Evolutionary conservation across 1,140 invertebrate genomes (phyloP).

Genomic region (Notospermus geniculatus): DNA sequence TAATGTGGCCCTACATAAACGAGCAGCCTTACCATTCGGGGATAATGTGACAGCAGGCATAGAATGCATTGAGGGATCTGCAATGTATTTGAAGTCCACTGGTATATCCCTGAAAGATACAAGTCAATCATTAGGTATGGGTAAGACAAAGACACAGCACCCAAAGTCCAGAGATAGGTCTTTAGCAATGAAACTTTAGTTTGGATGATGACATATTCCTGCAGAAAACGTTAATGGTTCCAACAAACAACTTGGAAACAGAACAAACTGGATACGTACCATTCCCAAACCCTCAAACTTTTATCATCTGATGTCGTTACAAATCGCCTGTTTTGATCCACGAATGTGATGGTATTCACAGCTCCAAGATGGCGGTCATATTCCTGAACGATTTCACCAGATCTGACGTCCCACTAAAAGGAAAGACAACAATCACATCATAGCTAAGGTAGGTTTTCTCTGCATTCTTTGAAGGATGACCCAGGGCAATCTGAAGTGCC

Average conservation of each 20-base stretch:
- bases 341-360: constrained; percentile 98
- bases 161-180: too few relatives aligned
- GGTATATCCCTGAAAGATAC: constrained; percentile 82
- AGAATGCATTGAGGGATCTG: constrained; percentile 99
- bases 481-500: too few relatives aligned
- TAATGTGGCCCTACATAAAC: neutral
- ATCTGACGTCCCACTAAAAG: constrained; percentile 89
- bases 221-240: too few relatives aligned
- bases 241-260: too few relatives aligned
- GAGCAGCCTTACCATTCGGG: constrained; percentile 72
- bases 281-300: constrained; percentile 98
- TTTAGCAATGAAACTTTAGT: too few relatives aligned
- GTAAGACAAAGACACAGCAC: too few relatives aligned
- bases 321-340: constrained; percentile 96
- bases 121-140: too few relatives aligned
- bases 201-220: too few relatives aligned
- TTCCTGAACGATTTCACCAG: constrained; percentile 91
- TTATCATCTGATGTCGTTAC: constrained; percentile 99
- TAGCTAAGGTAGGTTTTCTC: neutral
- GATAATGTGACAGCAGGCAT: constrained; percentile 94
- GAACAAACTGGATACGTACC: constrained; percentile 63
- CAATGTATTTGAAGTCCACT: constrained; percentile 99
- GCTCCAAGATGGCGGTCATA: constrained; percentile 98
- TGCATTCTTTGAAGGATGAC: too few relatives aligned
- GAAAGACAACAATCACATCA: constrained; percentile 18